phyloP scores from a whole-genome alignment of 2,888 invertebrate genomes.

The Drosophila recens region DNA sequence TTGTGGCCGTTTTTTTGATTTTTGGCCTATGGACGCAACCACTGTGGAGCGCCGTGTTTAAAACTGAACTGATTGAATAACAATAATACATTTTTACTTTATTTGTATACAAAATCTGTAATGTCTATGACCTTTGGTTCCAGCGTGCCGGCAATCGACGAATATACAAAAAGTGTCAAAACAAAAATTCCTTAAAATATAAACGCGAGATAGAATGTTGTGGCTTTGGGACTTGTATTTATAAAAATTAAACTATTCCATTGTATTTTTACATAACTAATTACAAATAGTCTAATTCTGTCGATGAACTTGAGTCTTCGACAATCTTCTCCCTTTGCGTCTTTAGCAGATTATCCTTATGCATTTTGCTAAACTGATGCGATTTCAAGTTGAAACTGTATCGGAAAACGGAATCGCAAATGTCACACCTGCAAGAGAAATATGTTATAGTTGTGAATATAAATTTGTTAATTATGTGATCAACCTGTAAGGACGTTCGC shows the following conservation, averaged over 20 bases:
- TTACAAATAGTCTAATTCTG: background rate
- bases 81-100: background rate
- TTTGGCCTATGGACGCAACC: too few species aligned
- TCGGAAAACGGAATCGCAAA: constrained; percentile 63
- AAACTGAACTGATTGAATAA: constrained; percentile 45
- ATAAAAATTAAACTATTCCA: constrained; percentile 12
- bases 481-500: constrained; percentile 65
- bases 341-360: constrained; percentile 62
- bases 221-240: constrained; percentile 20
- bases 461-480: background rate
- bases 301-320: constrained; percentile 22
- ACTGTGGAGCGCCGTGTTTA: constrained; percentile 72
- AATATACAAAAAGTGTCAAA: too few species aligned
- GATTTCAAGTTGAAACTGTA: constrained; percentile 64
- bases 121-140: constrained; percentile 71
- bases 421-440: constrained; percentile 56
- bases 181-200: too few species aligned
- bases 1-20: too few species aligned
- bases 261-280: constrained; percentile 7
- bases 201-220: constrained; percentile 30
- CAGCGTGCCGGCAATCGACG: constrained; percentile 47
- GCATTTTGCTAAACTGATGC: constrained; percentile 67
- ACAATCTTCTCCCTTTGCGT: background rate
- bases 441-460: too few species aligned
- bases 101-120: constrained; percentile 44